Evolutionary conservation across 1,140 invertebrate genomes (phyloP).

Genomic region (Zaprionus vittiger): DNA sequence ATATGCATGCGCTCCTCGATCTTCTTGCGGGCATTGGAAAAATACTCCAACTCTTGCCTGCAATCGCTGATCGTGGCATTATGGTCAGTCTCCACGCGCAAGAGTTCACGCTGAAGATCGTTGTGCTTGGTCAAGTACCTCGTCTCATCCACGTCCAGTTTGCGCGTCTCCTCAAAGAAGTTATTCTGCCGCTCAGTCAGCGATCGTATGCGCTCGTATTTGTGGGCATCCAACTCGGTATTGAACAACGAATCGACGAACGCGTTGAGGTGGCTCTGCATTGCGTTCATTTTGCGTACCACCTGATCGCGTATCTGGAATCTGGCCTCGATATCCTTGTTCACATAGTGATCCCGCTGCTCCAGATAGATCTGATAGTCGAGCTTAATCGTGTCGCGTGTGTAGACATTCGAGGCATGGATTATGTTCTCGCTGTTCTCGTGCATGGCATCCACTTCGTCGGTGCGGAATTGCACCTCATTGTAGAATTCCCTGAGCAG

Average conservation of each 20-base stretch:
- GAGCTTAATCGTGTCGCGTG: conserved; percentile 54
- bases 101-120: conserved; percentile 58
- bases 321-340: conserved; percentile 68
- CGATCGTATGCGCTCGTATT: conserved; percentile 65
- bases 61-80: conserved; percentile 63
- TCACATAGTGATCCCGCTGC: conserved; percentile 67
- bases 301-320: conserved; percentile 70
- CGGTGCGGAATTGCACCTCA: conserved; percentile 58
- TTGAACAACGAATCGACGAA: conserved; percentile 66
- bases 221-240: conserved; percentile 68
- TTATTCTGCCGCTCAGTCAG: conserved; percentile 69
- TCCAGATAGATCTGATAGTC: conserved; percentile 72
- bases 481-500: conserved; percentile 69
- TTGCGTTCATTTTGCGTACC: conserved; percentile 52
- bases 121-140: conserved; percentile 32
- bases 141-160: conserved; percentile 61
- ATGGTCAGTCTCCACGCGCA: conserved; percentile 62
- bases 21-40: conserved; percentile 66
- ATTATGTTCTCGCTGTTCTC: conserved; percentile 70
- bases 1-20: conserved; percentile 63
- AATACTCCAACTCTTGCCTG: conserved; percentile 69
- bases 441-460: conserved; percentile 64
- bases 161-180: conserved; percentile 61
- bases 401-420: conserved; percentile 68
- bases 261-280: conserved; percentile 64